Base-by-base conservation (phyloP, 1,140 invertebrate genomes). In the Patella vulgata region DNA sequence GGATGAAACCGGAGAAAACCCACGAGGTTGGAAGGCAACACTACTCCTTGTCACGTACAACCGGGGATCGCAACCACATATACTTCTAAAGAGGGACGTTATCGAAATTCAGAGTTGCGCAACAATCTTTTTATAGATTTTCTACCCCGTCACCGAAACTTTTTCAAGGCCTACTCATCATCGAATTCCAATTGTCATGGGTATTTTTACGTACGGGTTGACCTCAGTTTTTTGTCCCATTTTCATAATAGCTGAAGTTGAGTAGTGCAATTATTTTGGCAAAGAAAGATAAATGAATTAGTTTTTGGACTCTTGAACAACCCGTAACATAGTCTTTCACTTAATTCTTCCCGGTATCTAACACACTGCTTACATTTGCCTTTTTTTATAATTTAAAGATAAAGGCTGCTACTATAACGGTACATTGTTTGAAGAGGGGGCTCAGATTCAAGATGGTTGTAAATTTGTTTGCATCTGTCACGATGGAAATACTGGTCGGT, bases 231-330 rank as follows among this genome's bases (percentile, higher is more conserved):
- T n/a, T n/a, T 11, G 9, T n/a, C 9, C 39, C 39, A 40, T 40
- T n/a, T 11, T n/a, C 39, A 40, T 40, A 9, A 40, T n/a, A 9
- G n/a, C n/a, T n/a, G n/a, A 9, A 9, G n/a, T n/a, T n/a, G n/a
- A 46, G n/a, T 21, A n/a, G 25, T 25, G 25, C 44, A 46, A n/a
- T 21, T 25, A 46, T 25, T 21, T 25, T 21, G n/a, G 25, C 44
- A 46, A n/a, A 46, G n/a, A 46, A n/a, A 46, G n/a, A 46, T 25
- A n/a, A n/a, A n/a, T n/a, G 44, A n/a, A 46, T 25, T 9, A n/a
- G n/a, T 25, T 9, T 25, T 21, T 25, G n/a, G 23, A 51, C 19
- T 28, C 48, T 12, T 28, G 9, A 6, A 36, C 31, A n/a, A 14
- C 12, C 51, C 28, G 12, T 33, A 28, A 31, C 11, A 53, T 30